A percentile compares a stretch with the other conserved stretches of the same genome.
Evolutionary conservation across 2,888 invertebrate species (phyloP).

Genomic region (Odiellus spinosus): DNA sequence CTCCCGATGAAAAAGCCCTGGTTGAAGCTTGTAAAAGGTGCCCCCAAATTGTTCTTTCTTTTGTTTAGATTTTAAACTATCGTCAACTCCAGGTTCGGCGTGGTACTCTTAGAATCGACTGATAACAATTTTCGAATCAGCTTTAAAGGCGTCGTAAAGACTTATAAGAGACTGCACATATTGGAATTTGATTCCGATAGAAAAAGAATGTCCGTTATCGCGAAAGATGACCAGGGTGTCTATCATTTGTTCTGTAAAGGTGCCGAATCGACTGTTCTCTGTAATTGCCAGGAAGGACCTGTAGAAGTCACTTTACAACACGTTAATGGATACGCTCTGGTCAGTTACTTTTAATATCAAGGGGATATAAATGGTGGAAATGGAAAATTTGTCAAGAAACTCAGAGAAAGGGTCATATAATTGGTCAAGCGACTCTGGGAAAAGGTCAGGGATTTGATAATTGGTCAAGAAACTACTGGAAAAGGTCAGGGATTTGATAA

Average conservation of each 20-base stretch:
- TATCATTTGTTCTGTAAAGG: slow-evolving; percentile 65
- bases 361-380: too few species aligned
- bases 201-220: slow-evolving; percentile 88
- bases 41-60: slow-evolving; percentile 3
- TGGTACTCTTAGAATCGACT: slow-evolving; percentile 35
- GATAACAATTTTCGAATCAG: slow-evolving; percentile 33
- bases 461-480: too few species aligned
- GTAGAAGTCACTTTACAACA: slow-evolving; percentile 29
- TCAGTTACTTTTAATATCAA: slow-evolving; percentile 26
- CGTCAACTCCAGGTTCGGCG: slow-evolving; percentile 34
- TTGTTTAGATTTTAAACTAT: neutral
- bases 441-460: too few species aligned
- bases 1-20: slow-evolving; percentile 87
- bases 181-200: slow-evolving; percentile 82
- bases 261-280: slow-evolving; percentile 59
- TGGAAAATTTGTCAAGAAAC: too few species aligned
- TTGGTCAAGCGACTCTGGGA: too few species aligned
- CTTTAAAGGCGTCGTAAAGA: slow-evolving; percentile 30
- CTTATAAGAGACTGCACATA: slow-evolving; percentile 39
- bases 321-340: slow-evolving; percentile 40
- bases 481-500: too few species aligned
- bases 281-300: slow-evolving; percentile 37
- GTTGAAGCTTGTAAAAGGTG: slow-evolving; percentile 70
- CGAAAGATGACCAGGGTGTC: slow-evolving; percentile 48
- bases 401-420: too few species aligned